phyloP scores from a whole-genome alignment of 2,113 vertebrate species.

The Fregata magnificens region DNA sequence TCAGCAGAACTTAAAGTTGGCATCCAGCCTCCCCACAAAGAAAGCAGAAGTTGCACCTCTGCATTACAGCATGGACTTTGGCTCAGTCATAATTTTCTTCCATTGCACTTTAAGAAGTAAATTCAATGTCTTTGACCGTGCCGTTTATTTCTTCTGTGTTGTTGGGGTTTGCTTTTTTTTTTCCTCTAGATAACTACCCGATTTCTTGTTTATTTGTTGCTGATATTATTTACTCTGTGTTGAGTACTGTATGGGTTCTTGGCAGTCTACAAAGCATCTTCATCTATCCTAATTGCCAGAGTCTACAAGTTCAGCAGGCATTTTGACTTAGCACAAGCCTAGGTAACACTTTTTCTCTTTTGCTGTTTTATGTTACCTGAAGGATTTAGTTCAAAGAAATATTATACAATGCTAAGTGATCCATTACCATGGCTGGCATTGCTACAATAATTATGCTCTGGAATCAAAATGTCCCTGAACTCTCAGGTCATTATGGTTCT shows the following conservation, averaged over 20 bases:
- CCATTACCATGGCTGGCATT: background rate
- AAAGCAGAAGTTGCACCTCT: background rate
- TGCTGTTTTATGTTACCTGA: background rate
- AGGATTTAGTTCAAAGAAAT: constrained; percentile 30
- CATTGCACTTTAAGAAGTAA: background rate
- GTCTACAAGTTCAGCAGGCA: background rate
- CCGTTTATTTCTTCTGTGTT: background rate
- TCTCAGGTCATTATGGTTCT: background rate
- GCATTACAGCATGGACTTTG: background rate
- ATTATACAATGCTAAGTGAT: background rate
- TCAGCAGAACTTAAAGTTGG: background rate
- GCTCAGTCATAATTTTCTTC: background rate
- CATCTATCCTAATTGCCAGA: background rate
- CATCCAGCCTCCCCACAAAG: background rate
- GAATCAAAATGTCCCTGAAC: constrained; percentile 42
- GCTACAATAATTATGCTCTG: background rate
- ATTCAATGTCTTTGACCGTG: background rate
- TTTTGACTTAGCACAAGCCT: background rate
- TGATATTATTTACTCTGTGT: background rate
- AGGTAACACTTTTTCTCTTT: background rate
- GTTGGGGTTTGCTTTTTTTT: background rate
- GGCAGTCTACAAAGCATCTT: background rate
- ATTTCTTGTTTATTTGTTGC: background rate
- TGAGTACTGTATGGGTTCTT: background rate
- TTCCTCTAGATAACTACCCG: background rate